Base-by-base conservation (phyloP, 2,797 vertebrate species). In the Sandelia bainsii region DNA sequence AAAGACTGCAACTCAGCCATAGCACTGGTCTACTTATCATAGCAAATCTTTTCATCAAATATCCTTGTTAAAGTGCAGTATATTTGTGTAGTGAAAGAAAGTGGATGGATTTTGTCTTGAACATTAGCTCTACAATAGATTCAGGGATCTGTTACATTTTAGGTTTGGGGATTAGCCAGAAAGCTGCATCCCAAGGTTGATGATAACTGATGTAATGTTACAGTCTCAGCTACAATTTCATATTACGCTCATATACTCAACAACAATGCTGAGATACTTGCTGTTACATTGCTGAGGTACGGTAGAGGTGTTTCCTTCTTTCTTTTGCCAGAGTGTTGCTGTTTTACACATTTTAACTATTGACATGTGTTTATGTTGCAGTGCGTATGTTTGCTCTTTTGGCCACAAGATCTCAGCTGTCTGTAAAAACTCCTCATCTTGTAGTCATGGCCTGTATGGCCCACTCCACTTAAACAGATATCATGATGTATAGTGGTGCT, bases 281-380 rank as follows among this genome's bases (percentile, higher is more conserved):
- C 42, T 62, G 57, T 54, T 62, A 54, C 32, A 34, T 10, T 34
- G 32, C 32, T 34, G 32, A 34, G 8, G 32, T 34, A 3, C 1
- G 8, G 9, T 34, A 34, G 32, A 34, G 8, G 7, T 10, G 27
- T 29, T 6, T 29, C 27, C 27, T 29, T 29, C 5, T 5, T 63
- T 13, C 8, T 29, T 52, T 8, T 54, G 16, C n/a, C 34, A 51
- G 44, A 39, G 60, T 75, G 37, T 69, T 61, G 16, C 63, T 3
- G 20, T 60, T 78, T 78, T 51, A 62, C 40, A 50, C 39, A 40
- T 40, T 48, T 53, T 25, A 72, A 64, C 57, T 63, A 46, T 62
- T 57, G 54, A 6, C 51, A 32, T 25, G 51, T 53, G 50, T 79
- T 62, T 51, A 37, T 39, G 52, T 46, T 42, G 44, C 29, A 34